These are phyloP conservation scores for Ridgeia piscesae DNA, from an alignment of 1,140 invertebrate species.

Conservation along the genomic window DNA sequence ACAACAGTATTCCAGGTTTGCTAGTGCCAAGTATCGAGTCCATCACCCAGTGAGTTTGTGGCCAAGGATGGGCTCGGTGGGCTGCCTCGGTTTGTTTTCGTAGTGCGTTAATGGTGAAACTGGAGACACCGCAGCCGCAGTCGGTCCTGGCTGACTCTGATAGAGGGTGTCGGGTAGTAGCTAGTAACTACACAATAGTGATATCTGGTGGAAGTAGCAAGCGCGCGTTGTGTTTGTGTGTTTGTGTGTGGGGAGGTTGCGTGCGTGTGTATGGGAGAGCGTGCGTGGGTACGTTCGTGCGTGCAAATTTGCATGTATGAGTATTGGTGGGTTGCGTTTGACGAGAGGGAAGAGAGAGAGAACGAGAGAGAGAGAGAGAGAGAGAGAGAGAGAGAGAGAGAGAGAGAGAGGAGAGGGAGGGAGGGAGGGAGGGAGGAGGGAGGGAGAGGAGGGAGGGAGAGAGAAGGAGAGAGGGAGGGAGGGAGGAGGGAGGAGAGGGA, in stretches of 20 bases:
- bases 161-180: neutral
- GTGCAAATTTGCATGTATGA: no score
- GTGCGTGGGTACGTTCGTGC: no score
- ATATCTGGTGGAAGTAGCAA: neutral
- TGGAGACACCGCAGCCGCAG: neutral
- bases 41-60: neutral
- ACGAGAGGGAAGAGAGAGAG: no score
- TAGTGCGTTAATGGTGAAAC: neutral
- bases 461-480: no score
- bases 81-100: neutral
- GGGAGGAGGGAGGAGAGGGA: no score
- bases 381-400: no score
- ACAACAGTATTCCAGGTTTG: neutral
- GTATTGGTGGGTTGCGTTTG: no score
- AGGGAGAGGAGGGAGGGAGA: no score
- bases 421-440: no score
- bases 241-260: neutral
- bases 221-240: neutral
- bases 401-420: no score
- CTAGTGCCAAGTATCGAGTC: neutral
- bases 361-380: no score
- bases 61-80: neutral
- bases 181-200: neutral
- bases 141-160: neutral
- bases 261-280: neutral